Conservation (phyloP, 2,888 invertebrate genomes). For the Candidula unifasciata region DNA sequence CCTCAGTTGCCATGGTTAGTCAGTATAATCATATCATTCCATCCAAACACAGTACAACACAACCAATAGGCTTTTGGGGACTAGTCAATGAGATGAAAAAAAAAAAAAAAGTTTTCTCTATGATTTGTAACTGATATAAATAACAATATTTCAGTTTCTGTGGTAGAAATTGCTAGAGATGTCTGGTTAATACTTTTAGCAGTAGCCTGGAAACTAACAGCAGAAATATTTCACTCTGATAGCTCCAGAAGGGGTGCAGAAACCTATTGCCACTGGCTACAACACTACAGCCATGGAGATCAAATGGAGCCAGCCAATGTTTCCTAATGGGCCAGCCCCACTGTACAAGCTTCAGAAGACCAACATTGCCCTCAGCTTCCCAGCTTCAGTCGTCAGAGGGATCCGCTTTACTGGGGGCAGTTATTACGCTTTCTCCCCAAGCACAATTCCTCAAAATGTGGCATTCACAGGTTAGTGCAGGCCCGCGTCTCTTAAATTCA, state of each 20-base stretch:
- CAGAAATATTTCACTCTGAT: conserved; percentile 21
- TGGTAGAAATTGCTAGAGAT: no score
- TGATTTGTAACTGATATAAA: no score
- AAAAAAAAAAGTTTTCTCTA: no score
- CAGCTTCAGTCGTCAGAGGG: conserved; percentile 74
- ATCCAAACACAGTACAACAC: no score
- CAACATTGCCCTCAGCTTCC: conserved; percentile 72
- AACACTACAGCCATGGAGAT: conserved; percentile 73
- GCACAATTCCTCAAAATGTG: conserved; percentile 73
- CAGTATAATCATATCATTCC: no score
- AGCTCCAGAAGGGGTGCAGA: conserved; percentile 71
- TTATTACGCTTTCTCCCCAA: conserved; percentile 74
- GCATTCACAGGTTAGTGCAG: conserved; percentile 77
- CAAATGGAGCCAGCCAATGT: conserved; percentile 70
- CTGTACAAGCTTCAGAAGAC: conserved; percentile 73
- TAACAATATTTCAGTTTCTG: no score
- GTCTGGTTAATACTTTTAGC: no score
- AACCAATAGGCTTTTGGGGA: no score
- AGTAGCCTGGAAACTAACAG: no score
- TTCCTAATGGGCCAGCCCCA: conserved; percentile 74
- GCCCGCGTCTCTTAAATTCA: no score
- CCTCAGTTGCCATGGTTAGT: no score
- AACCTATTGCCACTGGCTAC: conserved; percentile 66
- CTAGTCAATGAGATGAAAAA: no score
- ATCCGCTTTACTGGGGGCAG: conserved; percentile 76